A percentile compares a stretch with the other conserved stretches of the same genome.
These are phyloP conservation scores for Tapirus terrestris DNA, from an alignment of 2,113 vertebrate genomes.

Conservation along the genomic window DNA sequence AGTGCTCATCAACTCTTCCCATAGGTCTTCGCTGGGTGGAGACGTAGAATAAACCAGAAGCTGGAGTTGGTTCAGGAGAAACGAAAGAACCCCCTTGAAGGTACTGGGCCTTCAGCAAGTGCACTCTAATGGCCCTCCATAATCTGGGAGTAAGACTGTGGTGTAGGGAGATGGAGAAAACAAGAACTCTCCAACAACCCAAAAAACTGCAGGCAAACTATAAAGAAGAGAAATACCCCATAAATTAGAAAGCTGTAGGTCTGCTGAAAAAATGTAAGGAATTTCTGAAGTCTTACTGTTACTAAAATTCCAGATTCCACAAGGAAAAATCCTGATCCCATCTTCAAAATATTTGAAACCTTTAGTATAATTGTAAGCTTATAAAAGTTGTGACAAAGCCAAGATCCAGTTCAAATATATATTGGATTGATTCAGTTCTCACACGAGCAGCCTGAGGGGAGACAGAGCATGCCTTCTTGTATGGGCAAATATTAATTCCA, in stretches of 20 bases:
- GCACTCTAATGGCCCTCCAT: rapidly evolving
- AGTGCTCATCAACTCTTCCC: neutral
- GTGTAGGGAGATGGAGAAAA: neutral
- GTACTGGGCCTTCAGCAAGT: too few relatives aligned
- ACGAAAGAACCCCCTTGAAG: neutral
- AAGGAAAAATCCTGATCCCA: neutral
- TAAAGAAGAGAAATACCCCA: neutral
- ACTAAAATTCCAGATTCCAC: neutral
- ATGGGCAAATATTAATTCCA: neutral
- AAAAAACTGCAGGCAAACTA: neutral
- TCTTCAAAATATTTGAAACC: neutral
- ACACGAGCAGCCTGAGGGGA: neutral
- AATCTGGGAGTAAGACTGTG: neutral
- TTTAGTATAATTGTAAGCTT: neutral
- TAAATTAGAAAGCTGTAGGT: neutral
- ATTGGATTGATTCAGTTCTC: neutral
- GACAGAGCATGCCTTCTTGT: neutral
- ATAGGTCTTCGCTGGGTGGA: too few relatives aligned
- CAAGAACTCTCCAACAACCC: neutral
- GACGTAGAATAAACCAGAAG: neutral
- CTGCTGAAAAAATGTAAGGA: neutral
- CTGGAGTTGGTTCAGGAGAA: neutral
- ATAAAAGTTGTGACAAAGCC: neutral
- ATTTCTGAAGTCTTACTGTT: neutral
- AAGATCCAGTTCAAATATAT: neutral